phyloP scores from a whole-genome alignment of 2,797 vertebrate genomes.

The Anguilla obscura region DNA sequence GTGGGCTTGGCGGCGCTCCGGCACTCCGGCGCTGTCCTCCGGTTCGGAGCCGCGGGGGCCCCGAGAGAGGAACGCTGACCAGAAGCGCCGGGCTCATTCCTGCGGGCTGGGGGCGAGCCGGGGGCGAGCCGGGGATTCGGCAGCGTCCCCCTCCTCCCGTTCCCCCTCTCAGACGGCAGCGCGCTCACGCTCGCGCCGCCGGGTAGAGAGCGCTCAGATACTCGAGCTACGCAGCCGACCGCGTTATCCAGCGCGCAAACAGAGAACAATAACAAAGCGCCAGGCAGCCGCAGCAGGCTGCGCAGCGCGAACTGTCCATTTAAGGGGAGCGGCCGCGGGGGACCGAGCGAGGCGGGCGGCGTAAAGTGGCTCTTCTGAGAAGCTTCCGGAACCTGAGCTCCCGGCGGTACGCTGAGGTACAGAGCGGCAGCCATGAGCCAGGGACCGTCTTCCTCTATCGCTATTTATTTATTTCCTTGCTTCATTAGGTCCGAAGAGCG shows the following conservation, averaged over 20 bases:
- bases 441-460: slow-evolving; percentile 7
- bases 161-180: background rate
- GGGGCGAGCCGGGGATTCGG: background rate
- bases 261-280: background rate
- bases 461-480: slow-evolving; percentile 23
- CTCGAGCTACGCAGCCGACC: background rate
- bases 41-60: background rate
- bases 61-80: background rate
- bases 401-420: background rate
- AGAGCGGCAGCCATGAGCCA: background rate
- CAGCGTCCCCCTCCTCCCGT: background rate
- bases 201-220: background rate
- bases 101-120: background rate
- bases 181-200: background rate
- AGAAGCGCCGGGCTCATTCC: background rate
- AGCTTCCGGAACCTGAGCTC: background rate
- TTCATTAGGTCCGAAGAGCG: background rate
- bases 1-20: background rate
- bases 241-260: background rate
- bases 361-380: background rate
- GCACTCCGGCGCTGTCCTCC: background rate
- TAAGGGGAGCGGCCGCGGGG: background rate
- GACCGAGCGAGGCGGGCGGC: background rate
- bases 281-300: background rate
- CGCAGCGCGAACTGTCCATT: background rate